Evolutionary conservation across 2,113 vertebrate species (phyloP).

Genomic region (Rhabdomys dilectus): DNA sequence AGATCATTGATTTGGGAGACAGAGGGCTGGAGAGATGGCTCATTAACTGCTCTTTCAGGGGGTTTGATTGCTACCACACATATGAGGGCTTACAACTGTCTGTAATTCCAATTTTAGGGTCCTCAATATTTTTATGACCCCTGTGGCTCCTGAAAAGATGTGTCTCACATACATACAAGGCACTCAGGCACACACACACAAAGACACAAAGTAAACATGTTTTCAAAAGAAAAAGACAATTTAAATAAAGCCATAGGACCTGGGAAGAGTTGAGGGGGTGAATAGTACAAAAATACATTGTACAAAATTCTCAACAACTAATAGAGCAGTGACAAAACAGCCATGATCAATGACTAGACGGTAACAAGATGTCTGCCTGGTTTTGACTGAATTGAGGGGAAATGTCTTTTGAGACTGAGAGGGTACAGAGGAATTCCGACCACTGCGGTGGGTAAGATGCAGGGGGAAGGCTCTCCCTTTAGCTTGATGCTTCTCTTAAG

Average conservation of each 20-base stretch:
- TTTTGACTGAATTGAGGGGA: background rate
- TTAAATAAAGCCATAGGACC: too few species aligned
- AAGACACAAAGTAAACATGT: too few species aligned
- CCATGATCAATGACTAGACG: background rate
- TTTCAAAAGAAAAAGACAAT: too few species aligned
- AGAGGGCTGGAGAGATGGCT: background rate
- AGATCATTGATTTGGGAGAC: background rate
- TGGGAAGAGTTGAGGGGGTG: background rate
- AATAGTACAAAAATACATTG: background rate
- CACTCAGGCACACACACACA: background rate
- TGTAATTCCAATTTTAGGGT: background rate
- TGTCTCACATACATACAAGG: background rate
- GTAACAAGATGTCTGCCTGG: background rate
- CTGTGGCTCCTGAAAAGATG: background rate
- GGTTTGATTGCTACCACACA: background rate
- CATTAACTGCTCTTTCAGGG: background rate
- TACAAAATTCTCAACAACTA: background rate
- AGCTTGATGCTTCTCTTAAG: background rate
- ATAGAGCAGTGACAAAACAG: background rate
- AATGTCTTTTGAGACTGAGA: background rate
- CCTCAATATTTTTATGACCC: background rate
- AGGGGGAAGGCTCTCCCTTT: background rate
- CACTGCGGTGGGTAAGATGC: background rate
- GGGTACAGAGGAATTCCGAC: background rate
- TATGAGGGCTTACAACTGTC: background rate